Base-by-base conservation (phyloP, 2,888 invertebrate species). In the Heliconius cydno region DNA sequence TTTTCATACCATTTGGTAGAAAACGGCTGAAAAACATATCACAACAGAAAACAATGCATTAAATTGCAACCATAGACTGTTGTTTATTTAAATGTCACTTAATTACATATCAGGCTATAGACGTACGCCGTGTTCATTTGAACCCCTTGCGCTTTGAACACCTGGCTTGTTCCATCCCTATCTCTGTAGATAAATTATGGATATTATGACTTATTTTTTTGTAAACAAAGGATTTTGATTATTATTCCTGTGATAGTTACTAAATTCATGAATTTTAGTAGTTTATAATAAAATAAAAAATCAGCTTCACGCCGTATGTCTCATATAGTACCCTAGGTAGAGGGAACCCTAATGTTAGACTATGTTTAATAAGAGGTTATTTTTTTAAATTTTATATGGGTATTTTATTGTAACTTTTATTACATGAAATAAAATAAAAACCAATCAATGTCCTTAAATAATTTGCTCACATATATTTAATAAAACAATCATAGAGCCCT, bases 41-140 rank as follows among this genome's bases (percentile, higher is more conserved):
- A 52, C n/a, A 28, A 57, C n/a, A 7, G 66, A 25, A 68, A 77
- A 79, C 76, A 77, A 79, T 79, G 67, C 67, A 72, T 77, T 77
- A 73, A 79, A 77, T 79, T 79, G 77, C 77, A 73, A 79, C 67
- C 60, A 60, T 78, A 78, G 79, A 73, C 60, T 73, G 34, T 34
- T 65, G 78, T 73, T 73, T 60, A 73, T 73, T 79, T 73, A 68
- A 79, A 77, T 77, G 57, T 79, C 67, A 77, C 77, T 77, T 77
- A 77, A 77, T 77, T 72, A 79, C 60, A 79, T 66, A 38, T 73
- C 67, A 46, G n/a, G 46, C n/a, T 41, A 72, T 73, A 41, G 66
- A 65, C 72, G 57, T 76, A 30, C 41, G 66, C n/a, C 63, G 22
- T 73, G 3, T 73, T 60, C n/a, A 57, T 60, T 72, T 57, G 30